Evolutionary conservation across 1,140 invertebrate genomes (phyloP), one percentile per base, ranked within the genome.

Genomic region (Hyles vespertilio): DNA sequence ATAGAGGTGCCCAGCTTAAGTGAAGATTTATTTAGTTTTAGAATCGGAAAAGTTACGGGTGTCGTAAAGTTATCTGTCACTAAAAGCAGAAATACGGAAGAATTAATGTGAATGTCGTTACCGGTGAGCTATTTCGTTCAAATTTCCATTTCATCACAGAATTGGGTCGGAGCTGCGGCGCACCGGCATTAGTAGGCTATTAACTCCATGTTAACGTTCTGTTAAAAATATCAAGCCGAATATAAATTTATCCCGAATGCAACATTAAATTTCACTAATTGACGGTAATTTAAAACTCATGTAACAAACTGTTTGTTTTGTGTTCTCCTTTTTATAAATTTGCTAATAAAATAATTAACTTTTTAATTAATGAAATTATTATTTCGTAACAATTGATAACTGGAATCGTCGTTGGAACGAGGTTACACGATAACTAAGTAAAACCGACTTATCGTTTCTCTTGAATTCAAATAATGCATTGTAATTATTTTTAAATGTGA

Each of bases 161-260:
- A 81, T 67, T 74, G 48, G 77, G 72, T 71, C 69, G 68, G 51
- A 61, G 64, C 67, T 67, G 58, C 67, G 67, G 61, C 66, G 62
- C 59, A 56, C 59, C 65, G 59, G 69, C 72, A 74, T 79, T 80
- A 77, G 67, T 61, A n/a, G 63, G 63, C 80, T 79, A 83, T 84
- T 84, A 84, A 76, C 77, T 70, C 53, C 61, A 61, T 74, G 77
- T 82, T 74, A 79, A 74, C 67, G 72, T 67, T 65, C 53, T 50
- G 66, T 67, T 73, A 68, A 70, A 78, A 72, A 81, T 79, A 79
- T 77, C 66, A 61, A 72, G 49, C 54, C 58, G 53, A 40, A 53
- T 64, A 59, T 50, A 56, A 34, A 64, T 59, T 47, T 59, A 64
- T 64, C 58, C 36, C 45, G 47, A 45, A 55, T 46, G 32, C 54